Evolutionary conservation across 1,140 invertebrate species (phyloP).

Genomic region (Muscidifurax raptorellus): DNA sequence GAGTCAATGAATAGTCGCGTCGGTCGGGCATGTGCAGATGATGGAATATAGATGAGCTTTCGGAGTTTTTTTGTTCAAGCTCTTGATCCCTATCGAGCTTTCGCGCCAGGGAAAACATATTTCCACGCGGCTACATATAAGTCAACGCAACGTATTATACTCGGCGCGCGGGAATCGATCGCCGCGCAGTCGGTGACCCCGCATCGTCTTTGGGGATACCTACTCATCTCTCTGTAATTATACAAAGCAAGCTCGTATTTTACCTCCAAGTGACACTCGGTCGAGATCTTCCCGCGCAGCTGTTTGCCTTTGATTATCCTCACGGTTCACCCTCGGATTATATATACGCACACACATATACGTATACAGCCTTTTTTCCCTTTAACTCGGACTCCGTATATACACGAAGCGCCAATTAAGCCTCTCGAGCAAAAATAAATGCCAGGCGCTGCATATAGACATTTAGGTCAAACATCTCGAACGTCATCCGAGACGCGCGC

Average conservation of each 20-base stretch:
- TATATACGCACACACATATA: no score
- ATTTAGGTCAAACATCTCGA: neutral
- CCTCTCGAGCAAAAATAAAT: neutral
- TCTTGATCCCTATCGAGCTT: no score
- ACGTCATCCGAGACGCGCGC: neutral
- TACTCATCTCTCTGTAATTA: slow-evolving; percentile 60
- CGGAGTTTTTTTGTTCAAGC: no score
- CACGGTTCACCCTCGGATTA: no score
- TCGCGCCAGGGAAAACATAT: neutral
- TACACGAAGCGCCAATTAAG: no score
- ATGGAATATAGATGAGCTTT: neutral
- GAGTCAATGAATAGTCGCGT: no score
- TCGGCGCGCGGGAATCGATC: neutral
- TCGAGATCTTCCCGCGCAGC: slow-evolving; percentile 49
- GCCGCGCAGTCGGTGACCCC: neutral
- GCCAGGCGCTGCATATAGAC: no score
- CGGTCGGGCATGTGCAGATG: no score
- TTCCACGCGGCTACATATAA: neutral
- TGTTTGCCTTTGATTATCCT: slow-evolving; percentile 66
- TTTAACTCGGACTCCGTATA: no score
- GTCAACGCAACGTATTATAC: neutral
- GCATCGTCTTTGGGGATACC: neutral
- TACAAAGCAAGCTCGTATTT: slow-evolving; percentile 59
- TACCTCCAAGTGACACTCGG: slow-evolving; percentile 36
- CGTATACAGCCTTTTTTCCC: no score